Evolutionary conservation across 2,797 vertebrate genomes (phyloP), one percentile per base, ranked within the genome.

Genomic region (Anabas testudineus): DNA sequence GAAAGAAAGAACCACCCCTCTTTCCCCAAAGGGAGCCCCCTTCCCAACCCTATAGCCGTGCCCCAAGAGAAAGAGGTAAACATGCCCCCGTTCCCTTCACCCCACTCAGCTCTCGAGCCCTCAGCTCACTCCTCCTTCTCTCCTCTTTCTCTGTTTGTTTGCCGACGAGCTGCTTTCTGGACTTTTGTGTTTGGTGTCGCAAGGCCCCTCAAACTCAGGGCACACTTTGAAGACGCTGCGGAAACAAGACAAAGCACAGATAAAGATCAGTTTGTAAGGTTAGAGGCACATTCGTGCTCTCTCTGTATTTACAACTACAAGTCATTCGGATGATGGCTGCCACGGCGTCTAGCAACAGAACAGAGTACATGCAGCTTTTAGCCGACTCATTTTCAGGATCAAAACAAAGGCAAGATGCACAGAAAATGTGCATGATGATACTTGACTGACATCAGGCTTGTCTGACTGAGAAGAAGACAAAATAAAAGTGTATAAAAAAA

Each of bases 21-120:
- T 43, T 21, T 41, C 67, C 82, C 72, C 18, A 2, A 47, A 22
- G 13, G 13, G 64, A 48, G 15, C 62, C 67, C 75, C 52, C 52
- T 36, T 24, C 66, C 26, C n/a, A 61, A 67, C 73, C 80, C 74
- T 57, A 54, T 79, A 87, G 84, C 81, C 75, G 67, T 26, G 82
- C 84, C 90, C 79, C 84, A 60, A 58, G 88, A 88, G 90, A 89
- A 74, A 76, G 85, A 87, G 84, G 90, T 91, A 90, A 92, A 91
- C 88, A 90, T 88, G 67, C 81, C 85, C 85, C 73, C 46, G 2
- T 51, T 77, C 66, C 51, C 74, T 49, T 57, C 70, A 64, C 64
- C 63, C 67, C 55, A 9, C 55, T 76, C 80, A 19, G 59, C 67
- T 76, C 80, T 73, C 61, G 60, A 58, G 51, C 65, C 68, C 60